Evolutionary conservation across 2,797 vertebrate genomes (phyloP).

Genomic region (Echeneis naucrates): DNA sequence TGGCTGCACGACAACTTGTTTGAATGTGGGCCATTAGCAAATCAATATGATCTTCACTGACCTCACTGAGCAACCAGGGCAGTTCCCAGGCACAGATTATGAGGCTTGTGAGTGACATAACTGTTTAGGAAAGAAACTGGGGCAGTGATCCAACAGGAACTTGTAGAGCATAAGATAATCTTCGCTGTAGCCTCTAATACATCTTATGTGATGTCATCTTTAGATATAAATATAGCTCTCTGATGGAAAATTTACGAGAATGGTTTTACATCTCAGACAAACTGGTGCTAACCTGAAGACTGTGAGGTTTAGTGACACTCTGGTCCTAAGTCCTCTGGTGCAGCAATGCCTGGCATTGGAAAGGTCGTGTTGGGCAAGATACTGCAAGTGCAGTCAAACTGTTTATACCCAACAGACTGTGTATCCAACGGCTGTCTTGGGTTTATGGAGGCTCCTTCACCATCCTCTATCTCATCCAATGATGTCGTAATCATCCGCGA

Average conservation of each 20-base stretch:
- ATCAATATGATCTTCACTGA: conserved; percentile 26
- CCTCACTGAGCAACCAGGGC: conserved; percentile 24
- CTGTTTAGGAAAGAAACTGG: conserved; percentile 1
- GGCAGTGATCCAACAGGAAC: not conserved
- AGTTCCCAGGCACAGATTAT: conserved; percentile 43
- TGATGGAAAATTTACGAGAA: not conserved
- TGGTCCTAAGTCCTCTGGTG: conserved; percentile 12
- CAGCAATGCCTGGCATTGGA: conserved; percentile 11
- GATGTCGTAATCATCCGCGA: conserved; percentile 19
- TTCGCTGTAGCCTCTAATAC: not conserved
- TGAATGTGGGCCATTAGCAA: conserved; percentile 38
- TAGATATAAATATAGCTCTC: not conserved
- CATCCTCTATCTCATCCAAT: not conserved
- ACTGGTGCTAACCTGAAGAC: not conserved
- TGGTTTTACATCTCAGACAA: not conserved
- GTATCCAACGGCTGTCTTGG: not conserved
- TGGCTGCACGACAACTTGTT: conserved; percentile 25
- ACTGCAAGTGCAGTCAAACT: conserved; percentile 10
- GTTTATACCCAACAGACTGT: not conserved
- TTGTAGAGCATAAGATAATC: not conserved
- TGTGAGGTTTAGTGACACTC: not conserved
- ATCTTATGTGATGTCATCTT: not conserved
- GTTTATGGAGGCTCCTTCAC: not conserved
- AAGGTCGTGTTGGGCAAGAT: conserved; percentile 22
- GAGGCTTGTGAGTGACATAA: conserved; percentile 16